A percentile compares a stretch with the other conserved stretches of the same genome.
Evolutionary conservation across 2,113 vertebrate species (phyloP).

Genomic region (Numenius arquata): DNA sequence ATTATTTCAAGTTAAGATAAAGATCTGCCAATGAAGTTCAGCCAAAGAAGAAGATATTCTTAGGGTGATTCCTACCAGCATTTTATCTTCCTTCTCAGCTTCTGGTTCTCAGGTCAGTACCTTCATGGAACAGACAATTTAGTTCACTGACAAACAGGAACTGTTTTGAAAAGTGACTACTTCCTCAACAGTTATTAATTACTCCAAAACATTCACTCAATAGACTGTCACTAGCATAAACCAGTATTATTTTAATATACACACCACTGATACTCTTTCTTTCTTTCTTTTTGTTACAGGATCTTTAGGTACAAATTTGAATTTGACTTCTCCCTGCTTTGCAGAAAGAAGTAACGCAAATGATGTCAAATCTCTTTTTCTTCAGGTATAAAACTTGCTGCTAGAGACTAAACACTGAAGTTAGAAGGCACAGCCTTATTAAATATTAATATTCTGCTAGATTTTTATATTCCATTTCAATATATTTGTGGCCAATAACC

Average conservation of each 20-base stretch:
- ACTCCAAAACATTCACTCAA: background rate
- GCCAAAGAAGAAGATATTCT: background rate
- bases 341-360: slow-evolving; percentile 5
- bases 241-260: background rate
- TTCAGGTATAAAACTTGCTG: slow-evolving; percentile 52
- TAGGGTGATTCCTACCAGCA: background rate
- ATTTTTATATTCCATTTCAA: slow-evolving; percentile 75
- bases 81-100: background rate
- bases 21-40: background rate
- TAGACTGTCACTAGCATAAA: background rate
- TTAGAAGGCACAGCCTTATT: slow-evolving; percentile 69
- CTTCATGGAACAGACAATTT: background rate
- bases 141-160: background rate
- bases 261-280: background rate
- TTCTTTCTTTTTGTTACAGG: background rate
- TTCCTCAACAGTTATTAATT: background rate
- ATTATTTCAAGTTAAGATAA: background rate
- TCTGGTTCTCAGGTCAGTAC: background rate
- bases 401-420: slow-evolving; percentile 53
- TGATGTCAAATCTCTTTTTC: slow-evolving; percentile 48
- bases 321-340: slow-evolving; percentile 47
- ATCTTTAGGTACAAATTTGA: background rate
- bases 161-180: background rate
- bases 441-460: slow-evolving; percentile 78
- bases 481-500: slow-evolving; percentile 75